Evolutionary conservation across 2,888 invertebrate species (phyloP).

Genomic region (Eupithecia tripunctaria): DNA sequence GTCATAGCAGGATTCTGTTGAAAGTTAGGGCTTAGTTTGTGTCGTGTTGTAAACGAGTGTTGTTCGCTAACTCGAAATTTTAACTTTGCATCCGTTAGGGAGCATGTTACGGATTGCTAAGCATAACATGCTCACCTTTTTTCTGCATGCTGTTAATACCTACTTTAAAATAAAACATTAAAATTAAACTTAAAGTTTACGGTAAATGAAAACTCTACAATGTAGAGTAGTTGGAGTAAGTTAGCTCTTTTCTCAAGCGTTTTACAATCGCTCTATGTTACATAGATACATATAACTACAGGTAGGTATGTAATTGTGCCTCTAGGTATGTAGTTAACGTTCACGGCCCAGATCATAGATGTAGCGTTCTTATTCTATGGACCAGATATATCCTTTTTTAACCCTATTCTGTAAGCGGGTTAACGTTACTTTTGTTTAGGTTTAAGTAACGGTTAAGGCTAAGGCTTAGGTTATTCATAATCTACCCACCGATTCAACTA

Average conservation of each 20-base stretch:
- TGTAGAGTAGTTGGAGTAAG: not conserved
- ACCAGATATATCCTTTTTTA: too few relatives aligned
- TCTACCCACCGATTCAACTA: not conserved
- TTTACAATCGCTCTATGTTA: not conserved
- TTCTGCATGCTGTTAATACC: not conserved
- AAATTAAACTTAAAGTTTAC: not conserved
- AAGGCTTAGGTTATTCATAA: not conserved
- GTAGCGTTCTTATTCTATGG: too few relatives aligned
- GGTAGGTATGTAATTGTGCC: too few relatives aligned
- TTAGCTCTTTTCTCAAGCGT: not conserved
- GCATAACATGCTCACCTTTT: not conserved
- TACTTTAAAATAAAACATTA: not conserved
- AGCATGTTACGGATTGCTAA: not conserved
- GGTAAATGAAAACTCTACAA: not conserved
- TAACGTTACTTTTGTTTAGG: too few relatives aligned
- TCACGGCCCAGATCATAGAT: too few relatives aligned
- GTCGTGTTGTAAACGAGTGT: constrained; percentile 9
- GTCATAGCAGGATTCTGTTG: constrained; percentile 2
- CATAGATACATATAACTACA: too few relatives aligned
- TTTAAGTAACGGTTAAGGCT: too few relatives aligned
- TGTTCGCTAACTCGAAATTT: constrained; percentile 5
- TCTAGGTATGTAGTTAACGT: too few relatives aligned
- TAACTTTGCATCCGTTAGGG: constrained; percentile 7
- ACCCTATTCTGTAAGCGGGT: too few relatives aligned
- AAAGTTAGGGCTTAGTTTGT: not conserved